Evolutionary conservation across 2,797 vertebrate genomes (phyloP).

Genomic region (Melanotaenia boesemani): DNA sequence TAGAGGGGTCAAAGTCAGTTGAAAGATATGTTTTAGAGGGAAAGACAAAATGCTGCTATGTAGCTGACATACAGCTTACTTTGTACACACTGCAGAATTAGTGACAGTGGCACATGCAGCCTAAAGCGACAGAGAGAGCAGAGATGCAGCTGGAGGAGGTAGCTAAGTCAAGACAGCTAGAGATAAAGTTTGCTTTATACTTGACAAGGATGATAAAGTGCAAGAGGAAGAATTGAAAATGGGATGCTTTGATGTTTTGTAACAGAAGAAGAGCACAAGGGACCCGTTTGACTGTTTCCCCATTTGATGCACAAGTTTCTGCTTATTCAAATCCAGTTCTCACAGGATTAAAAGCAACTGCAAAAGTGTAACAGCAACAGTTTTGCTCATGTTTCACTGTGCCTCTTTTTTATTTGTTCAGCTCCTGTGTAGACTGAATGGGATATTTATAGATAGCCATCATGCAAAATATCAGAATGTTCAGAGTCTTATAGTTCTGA

Average conservation of each 20-base stretch:
- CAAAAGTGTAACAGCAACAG: conserved; percentile 19
- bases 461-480: conserved; percentile 26
- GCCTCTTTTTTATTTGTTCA: conserved; percentile 42
- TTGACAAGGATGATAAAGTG: conserved; percentile 45
- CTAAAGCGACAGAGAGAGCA: conserved; percentile 21
- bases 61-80: conserved; percentile 2
- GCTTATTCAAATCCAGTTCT: conserved; percentile 35
- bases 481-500: neutral
- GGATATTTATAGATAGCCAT: conserved; percentile 40
- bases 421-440: conserved; percentile 26
- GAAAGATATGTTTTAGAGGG: conserved; percentile 8
- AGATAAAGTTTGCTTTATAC: conserved; percentile 46
- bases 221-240: conserved; percentile 34
- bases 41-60: conserved; percentile 14
- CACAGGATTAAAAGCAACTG: conserved; percentile 50
- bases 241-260: conserved; percentile 63
- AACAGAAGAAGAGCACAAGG: conserved; percentile 43
- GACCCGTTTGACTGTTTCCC: conserved; percentile 45
- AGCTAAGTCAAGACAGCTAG: conserved; percentile 27
- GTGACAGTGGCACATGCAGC: conserved; percentile 29
- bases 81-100: conserved; percentile 24
- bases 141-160: conserved; percentile 28
- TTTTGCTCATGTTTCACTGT: conserved; percentile 28
- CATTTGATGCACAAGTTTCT: conserved; percentile 42
- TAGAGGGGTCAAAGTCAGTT: conserved; percentile 18